These are phyloP conservation scores for Lepidurus arcticus DNA, from an alignment of 1,140 invertebrate species.

Conservation along the genomic window DNA sequence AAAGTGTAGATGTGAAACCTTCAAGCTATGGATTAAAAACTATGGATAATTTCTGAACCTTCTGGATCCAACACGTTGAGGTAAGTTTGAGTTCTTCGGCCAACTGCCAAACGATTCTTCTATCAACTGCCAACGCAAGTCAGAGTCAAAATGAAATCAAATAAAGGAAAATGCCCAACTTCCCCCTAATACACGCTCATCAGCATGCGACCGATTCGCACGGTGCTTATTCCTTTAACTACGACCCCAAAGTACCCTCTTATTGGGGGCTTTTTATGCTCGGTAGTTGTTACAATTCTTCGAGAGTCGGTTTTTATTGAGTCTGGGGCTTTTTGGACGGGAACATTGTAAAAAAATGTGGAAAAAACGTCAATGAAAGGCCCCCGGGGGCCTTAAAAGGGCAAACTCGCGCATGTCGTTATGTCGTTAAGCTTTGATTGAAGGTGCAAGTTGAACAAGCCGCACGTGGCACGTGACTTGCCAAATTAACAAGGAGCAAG, in stretches of 20 bases:
- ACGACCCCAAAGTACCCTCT: neutral
- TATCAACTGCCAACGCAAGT: neutral
- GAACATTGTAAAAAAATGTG: no score
- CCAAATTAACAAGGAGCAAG: conserved; percentile 17
- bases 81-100: neutral
- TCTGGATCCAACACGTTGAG: neutral
- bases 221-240: neutral
- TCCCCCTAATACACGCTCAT: neutral
- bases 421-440: conserved; percentile 22
- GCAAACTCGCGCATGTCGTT: conserved; percentile 9
- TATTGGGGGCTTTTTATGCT: neutral
- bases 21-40: conserved; percentile 10
- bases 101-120: neutral
- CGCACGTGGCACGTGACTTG: conserved; percentile 20
- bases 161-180: no score
- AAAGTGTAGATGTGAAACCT: neutral
- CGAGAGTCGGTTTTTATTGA: neutral
- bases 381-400: neutral
- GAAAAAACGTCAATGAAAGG: neutral
- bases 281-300: neutral
- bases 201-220: neutral
- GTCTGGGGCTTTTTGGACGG: neutral
- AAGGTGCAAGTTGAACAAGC: conserved; percentile 17
- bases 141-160: neutral
- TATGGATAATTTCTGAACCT: conserved; percentile 19